Evolutionary conservation across 1,140 invertebrate genomes (phyloP), one percentile per base, ranked within the genome.

Genomic region (Diorhabda sublineata): DNA sequence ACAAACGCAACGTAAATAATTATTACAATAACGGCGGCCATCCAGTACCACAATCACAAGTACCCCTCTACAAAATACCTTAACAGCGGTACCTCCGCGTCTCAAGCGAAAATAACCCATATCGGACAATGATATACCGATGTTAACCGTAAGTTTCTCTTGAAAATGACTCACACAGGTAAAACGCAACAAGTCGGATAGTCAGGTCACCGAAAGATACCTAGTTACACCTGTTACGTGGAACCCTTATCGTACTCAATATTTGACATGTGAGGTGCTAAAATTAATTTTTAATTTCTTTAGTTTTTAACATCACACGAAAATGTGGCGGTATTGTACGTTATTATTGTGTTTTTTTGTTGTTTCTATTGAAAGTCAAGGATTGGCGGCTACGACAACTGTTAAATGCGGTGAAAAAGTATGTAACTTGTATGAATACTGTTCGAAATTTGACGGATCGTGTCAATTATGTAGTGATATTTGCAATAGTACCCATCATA

Each of bases 91-190:
- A 62, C 43, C 61, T 44, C 43, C n/a, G 4, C 3, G 58, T 41
- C 47, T 58, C 45, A 57, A 58, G 45, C 65, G 41, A 67, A 58
- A 68, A 6, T 47, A 45, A 45, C 42, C 57, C 26, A 43, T 67
- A 64, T 64, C 41, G 59, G 11, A 11, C 6, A 11, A 3, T 43
- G 45, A 57, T 59, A 58, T 60, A 67, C 41, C 8, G 42, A 8
- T 63, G 26, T 44, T 11, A 65, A 65, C 43, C 8, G 66, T 8
- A 58, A 56, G 3, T 61, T 8, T 8, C 61, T 47, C 45, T 41
- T 58, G 5, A 42, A 58, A 68, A 68, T 76, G 75, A 76, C 69
- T 76, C 75, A 76, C 62, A 68, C 75, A 74, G 75, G 74, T 75
- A 74, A 69, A 74, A 74, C 66, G 61, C 57, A 62, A 60, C 66